Evolutionary conservation across 1,140 invertebrate species (phyloP).

Genomic region (Laupala kohalensis): DNA sequence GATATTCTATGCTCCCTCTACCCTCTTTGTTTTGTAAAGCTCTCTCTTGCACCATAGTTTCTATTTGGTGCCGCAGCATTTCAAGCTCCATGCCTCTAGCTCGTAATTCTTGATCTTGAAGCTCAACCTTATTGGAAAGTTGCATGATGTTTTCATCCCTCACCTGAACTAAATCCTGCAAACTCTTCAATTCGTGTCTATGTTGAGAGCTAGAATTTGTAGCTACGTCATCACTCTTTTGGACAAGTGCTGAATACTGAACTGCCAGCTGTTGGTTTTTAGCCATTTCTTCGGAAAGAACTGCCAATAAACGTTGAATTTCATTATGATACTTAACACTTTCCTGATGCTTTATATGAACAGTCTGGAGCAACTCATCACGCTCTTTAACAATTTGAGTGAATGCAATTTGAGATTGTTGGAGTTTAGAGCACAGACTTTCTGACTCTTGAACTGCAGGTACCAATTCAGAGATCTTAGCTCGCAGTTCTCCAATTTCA

Average conservation of each 20-base stretch:
- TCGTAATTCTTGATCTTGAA: conserved; percentile 4
- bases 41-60: not conserved
- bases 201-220: conserved; percentile 31
- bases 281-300: conserved; percentile 30
- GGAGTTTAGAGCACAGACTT: too few species aligned
- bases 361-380: conserved; percentile 58
- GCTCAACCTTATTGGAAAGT: not conserved
- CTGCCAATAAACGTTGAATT: conserved; percentile 54
- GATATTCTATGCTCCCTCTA: too few species aligned
- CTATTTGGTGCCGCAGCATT: not conserved
- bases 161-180: not conserved
- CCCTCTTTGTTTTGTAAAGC: too few species aligned
- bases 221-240: conserved; percentile 29
- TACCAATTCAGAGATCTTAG: conserved; percentile 31
- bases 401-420: not conserved
- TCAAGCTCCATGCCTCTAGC: not conserved
- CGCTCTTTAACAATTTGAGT: conserved; percentile 29
- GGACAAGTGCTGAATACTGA: conserved; percentile 24
- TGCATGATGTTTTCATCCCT: not conserved
- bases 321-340: conserved; percentile 68
- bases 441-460: conserved; percentile 23
- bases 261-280: conserved; percentile 28
- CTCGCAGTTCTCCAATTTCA: conserved; percentile 31
- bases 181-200: conserved; percentile 28
- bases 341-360: conserved; percentile 72